phyloP scores from a whole-genome alignment of 1,140 invertebrate species.

The Schlechtendalia chinensis region DNA sequence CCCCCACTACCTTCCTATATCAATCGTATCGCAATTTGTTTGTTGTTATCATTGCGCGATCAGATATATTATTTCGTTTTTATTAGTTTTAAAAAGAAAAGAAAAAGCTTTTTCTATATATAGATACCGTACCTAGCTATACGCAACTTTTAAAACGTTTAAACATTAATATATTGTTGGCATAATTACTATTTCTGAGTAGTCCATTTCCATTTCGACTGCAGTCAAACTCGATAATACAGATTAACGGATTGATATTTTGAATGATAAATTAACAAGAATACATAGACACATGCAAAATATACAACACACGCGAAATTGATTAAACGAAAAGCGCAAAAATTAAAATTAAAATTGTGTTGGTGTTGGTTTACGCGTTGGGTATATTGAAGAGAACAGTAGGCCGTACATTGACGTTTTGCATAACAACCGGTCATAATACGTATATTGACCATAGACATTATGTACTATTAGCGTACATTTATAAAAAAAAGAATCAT shows the following conservation, averaged over 20 bases:
- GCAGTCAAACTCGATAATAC: background rate
- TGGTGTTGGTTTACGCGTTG: too few relatives aligned
- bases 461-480: background rate
- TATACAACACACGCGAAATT: background rate
- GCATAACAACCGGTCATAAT: background rate
- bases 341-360: too few relatives aligned
- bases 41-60: too few relatives aligned
- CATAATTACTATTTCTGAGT: conserved; percentile 1
- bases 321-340: background rate
- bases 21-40: too few relatives aligned
- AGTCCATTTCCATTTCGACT: background rate
- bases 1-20: too few relatives aligned
- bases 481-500: too few relatives aligned
- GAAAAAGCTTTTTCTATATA: too few relatives aligned
- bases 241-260: background rate
- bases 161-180: background rate
- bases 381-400: too few relatives aligned
- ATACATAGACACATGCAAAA: background rate
- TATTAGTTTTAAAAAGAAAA: too few relatives aligned
- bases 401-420: background rate
- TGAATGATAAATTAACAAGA: background rate
- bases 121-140: too few relatives aligned
- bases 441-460: background rate
- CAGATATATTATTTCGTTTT: too few relatives aligned
- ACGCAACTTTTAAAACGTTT: too few relatives aligned